Percentiles rank a stretch among this genome's conserved stretches.
Evolutionary conservation across 2,113 vertebrate species (phyloP).

Genomic region (Gila orcuttii): DNA sequence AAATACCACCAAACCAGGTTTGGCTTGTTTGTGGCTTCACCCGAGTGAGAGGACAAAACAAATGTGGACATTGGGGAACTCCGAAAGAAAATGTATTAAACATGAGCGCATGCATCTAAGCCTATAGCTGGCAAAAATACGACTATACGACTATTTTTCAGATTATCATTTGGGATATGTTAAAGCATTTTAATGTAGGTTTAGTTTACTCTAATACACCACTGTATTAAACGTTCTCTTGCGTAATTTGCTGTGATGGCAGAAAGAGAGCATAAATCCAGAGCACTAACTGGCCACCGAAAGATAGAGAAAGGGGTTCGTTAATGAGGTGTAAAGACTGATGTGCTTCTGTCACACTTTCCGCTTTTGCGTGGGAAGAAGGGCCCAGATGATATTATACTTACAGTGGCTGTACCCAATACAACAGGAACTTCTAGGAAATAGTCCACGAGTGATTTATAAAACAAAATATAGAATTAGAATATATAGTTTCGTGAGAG

Average conservation of each 20-base stretch:
- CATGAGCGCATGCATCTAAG: neutral
- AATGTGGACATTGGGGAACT: neutral
- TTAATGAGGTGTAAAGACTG: conserved; percentile 47
- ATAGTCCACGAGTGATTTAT: neutral
- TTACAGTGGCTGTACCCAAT: neutral
- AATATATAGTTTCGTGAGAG: neutral
- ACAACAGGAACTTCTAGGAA: neutral
- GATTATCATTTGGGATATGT: neutral
- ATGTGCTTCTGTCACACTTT: conserved; percentile 13
- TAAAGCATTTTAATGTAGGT: neutral
- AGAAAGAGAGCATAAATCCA: conserved; percentile 32
- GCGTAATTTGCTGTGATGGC: neutral
- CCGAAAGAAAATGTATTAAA: neutral
- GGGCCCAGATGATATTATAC: neutral
- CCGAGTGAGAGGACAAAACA: neutral
- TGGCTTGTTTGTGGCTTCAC: neutral
- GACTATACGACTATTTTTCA: neutral
- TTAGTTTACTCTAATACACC: neutral
- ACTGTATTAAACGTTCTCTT: neutral
- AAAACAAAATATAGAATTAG: neutral
- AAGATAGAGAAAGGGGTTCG: conserved; percentile 27
- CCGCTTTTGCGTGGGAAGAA: neutral
- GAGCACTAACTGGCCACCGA: conserved; percentile 36
- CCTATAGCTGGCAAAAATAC: neutral
- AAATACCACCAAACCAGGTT: neutral